Evolutionary conservation across 2,888 invertebrate species (phyloP), one percentile per base, ranked within the genome.

Genomic region (Entomobrya multifasciata): DNA sequence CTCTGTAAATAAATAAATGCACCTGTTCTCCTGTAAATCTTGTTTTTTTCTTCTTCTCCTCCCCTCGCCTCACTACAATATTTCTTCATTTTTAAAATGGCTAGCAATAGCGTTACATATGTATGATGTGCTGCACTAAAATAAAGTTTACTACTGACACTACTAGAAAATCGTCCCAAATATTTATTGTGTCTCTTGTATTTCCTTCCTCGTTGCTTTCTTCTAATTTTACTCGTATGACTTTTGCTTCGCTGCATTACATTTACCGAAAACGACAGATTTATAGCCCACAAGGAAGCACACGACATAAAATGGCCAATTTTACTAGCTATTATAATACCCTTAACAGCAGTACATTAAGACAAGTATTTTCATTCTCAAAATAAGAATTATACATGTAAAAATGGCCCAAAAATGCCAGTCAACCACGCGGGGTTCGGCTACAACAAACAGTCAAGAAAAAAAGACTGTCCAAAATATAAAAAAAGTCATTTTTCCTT

Each of bases 211-310:
- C 15, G n/a, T 49, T 70, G 6, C 8, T 47, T 70, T 47, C 11
- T 22, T 67, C 22, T 20, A 27, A 8, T 25, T 47, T 27, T n/a
- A 22, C 27, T 10, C 5, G 49, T 27, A 36, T 49, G 47, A 47
- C 11, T 47, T 47, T n/a, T 70, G 20, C 15, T 17, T 60, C 30
- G 30, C 27, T 49, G 20, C 41, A 30, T 11, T 65, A 47, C 70
- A 27, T 70, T 70, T 15, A 76, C 17, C 36, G 22, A 47, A 30
- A 44, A 60, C 57, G 80, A 80, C 80, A 67, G 80, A 67, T 80
- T 80, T 80, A 80, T 80, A 55, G 44, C 79, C 49, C 49, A 52
- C 79, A 65, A 79, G 70, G 49, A 70, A 47, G 57, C 55, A 41
- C 15, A 36, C 6, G 76, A 20, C 55, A 79, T 52, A 30, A 27